phyloP scores from a whole-genome alignment of 2,113 vertebrate genomes.

The Lontra canadensis region DNA sequence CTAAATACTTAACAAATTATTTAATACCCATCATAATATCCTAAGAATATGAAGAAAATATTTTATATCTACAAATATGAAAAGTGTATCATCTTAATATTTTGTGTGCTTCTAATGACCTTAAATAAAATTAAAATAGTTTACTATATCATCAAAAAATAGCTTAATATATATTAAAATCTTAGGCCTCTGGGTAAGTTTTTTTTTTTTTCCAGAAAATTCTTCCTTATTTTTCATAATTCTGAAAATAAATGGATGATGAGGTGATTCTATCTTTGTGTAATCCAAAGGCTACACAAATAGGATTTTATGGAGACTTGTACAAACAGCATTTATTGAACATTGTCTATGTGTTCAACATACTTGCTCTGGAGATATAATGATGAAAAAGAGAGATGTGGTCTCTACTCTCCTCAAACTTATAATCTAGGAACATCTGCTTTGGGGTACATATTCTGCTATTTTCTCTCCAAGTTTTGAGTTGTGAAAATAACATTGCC shows the following conservation, averaged over 20 bases:
- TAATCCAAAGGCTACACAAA: background rate
- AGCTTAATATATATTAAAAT: background rate
- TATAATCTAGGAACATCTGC: background rate
- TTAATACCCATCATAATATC: constrained; percentile 4
- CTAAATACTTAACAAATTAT: constrained; percentile 60
- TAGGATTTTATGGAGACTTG: background rate
- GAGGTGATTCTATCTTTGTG: background rate
- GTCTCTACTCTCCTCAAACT: background rate
- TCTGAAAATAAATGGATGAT: background rate
- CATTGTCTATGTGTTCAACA: background rate
- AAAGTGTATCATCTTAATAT: background rate
- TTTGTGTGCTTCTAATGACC: background rate
- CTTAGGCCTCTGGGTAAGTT: background rate
- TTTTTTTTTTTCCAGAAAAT: background rate
- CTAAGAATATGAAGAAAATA: background rate
- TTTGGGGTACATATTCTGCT: background rate
- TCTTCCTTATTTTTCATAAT: background rate
- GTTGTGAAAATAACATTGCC: background rate
- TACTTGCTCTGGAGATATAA: background rate
- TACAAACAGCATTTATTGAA: background rate
- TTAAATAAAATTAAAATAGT: constrained; percentile 47
- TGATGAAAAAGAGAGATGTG: background rate
- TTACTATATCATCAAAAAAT: background rate
- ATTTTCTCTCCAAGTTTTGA: constrained; percentile 8
- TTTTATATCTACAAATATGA: constrained; percentile 6